Evolutionary conservation across 2,888 invertebrate genomes (phyloP).

Genomic region (Magallana nippona): DNA sequence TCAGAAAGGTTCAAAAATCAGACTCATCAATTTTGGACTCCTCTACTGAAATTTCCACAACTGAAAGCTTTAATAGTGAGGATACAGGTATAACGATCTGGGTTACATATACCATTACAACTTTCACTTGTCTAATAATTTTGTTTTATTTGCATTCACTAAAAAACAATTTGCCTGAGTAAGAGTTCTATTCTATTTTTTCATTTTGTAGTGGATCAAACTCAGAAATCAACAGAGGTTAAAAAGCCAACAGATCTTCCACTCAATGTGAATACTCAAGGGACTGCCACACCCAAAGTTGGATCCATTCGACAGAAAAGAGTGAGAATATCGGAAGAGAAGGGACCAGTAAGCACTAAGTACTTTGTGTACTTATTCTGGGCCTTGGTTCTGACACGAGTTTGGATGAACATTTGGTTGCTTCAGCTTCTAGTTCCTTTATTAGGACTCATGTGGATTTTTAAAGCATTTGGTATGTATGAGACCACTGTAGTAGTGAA

Average conservation of each 20-base stretch:
- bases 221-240: not conserved
- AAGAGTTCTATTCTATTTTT: too few species aligned
- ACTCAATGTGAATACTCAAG: conserved; percentile 1
- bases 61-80: not conserved
- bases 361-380: conserved; percentile 84
- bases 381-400: conserved; percentile 89
- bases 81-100: not conserved
- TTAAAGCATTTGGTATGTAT: conserved; percentile 82
- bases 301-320: conserved; percentile 25
- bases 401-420: conserved; percentile 93
- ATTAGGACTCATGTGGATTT: conserved; percentile 86
- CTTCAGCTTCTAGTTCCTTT: conserved; percentile 87
- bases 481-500: too few species aligned
- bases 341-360: conserved; percentile 73
- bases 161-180: not conserved
- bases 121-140: not conserved
- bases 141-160: not conserved
- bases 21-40: not conserved
- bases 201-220: not conserved
- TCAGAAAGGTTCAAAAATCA: not conserved
- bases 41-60: not conserved
- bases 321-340: not conserved
- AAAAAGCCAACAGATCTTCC: conserved; percentile 46
- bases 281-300: conserved; percentile 3
- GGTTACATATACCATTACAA: not conserved